These are phyloP conservation scores for Hirtodrosophila cameraria DNA, from an alignment of 2,888 invertebrate genomes.

Conservation along the genomic window DNA sequence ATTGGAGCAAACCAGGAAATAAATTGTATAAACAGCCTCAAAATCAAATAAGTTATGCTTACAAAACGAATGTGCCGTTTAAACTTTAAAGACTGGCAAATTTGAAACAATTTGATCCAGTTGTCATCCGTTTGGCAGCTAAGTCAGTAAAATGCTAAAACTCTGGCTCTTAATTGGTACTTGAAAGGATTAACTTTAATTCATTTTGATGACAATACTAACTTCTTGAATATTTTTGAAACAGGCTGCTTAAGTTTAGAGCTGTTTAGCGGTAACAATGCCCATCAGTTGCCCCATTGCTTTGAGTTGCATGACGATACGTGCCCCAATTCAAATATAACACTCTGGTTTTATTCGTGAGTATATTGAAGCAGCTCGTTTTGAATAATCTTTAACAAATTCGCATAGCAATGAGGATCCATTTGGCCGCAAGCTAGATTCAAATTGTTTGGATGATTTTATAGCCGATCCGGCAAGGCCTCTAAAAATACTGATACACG, in stretches of 20 bases:
- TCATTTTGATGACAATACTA: no score
- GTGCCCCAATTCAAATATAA: conserved; percentile 87
- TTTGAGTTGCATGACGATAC: neutral
- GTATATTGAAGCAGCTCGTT: no score
- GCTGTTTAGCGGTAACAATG: neutral
- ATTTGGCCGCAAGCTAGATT: conserved; percentile 85
- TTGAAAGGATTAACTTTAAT: neutral
- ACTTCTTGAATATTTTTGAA: no score
- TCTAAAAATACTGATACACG: conserved; percentile 87
- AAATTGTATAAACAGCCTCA: no score
- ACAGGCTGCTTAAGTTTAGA: neutral
- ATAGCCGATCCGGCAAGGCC: conserved; percentile 78
- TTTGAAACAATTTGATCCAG: neutral
- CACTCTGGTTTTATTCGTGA: conserved; percentile 87
- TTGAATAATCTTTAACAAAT: neutral
- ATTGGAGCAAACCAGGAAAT: conserved; percentile 1
- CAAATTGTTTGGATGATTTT: conserved; percentile 61
- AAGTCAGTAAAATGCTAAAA: conserved; percentile 2
- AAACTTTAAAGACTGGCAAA: neutral
- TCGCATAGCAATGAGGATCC: conserved; percentile 64
- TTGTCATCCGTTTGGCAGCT: neutral
- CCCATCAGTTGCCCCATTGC: neutral
- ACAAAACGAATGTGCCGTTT: neutral
- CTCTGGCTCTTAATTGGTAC: conserved; percentile 6
- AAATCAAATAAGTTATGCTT: neutral